A percentile compares a stretch with the other conserved stretches of the same genome.
phyloP scores from a whole-genome alignment of 2,113 vertebrate genomes.

The Hippocampus barbouri region DNA sequence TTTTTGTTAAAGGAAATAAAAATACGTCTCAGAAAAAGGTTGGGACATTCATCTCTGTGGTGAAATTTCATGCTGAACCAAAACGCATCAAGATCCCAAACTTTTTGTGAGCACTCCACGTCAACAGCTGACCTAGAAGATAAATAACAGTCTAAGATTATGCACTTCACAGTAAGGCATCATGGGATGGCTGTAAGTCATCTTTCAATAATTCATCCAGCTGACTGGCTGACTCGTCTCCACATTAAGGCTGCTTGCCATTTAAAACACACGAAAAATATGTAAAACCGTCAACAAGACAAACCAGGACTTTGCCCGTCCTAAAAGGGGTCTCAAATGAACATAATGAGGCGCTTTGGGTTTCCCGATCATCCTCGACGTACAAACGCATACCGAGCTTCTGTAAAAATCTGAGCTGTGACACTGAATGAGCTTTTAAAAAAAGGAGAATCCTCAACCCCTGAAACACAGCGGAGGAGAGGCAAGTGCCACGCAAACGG shows the following conservation, averaged over 20 bases:
- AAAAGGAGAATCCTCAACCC: not conserved
- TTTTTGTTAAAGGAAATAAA: slow-evolving; percentile 57
- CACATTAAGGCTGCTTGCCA: slow-evolving; percentile 6
- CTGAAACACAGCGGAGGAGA: not conserved
- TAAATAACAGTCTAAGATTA: slow-evolving; percentile 32
- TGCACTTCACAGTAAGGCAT: slow-evolving; percentile 38
- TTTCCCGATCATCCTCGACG: slow-evolving; percentile 6
- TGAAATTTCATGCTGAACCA: not conserved
- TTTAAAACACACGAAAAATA: slow-evolving; percentile 22
- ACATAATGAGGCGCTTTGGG: slow-evolving; percentile 5
- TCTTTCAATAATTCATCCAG: slow-evolving; percentile 33
- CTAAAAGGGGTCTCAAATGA: slow-evolving; percentile 31
- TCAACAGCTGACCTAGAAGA: not conserved
- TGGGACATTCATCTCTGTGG: not conserved
- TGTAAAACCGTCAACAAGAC: slow-evolving; percentile 29
- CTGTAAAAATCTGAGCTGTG: slow-evolving; percentile 12
- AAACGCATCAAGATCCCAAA: not conserved
- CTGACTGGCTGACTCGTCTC: slow-evolving; percentile 8
- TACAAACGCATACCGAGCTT: slow-evolving; percentile 2
- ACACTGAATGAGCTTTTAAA: not conserved
- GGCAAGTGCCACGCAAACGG: not conserved
- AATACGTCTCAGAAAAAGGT: slow-evolving; percentile 28
- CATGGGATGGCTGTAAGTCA: slow-evolving; percentile 15
- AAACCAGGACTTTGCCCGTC: slow-evolving; percentile 34
- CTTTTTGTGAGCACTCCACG: not conserved